A percentile compares a stretch with the other conserved stretches of the same genome.
Conservation (phyloP, 2,888 invertebrate species). For the Polyommatus icarus region DNA sequence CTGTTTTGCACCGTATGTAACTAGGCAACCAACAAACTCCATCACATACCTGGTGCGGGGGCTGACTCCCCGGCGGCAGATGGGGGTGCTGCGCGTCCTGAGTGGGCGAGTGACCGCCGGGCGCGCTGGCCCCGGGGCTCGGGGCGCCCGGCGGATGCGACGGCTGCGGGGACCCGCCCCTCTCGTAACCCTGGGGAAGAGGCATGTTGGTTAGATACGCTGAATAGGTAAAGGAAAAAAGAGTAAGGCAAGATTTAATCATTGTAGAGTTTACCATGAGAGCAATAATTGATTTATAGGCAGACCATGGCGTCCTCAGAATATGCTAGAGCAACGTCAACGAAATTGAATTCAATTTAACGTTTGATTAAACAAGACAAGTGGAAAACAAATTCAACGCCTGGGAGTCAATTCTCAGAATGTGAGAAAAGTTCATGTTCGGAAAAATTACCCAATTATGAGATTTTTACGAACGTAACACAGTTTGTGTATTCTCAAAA, state of each 20-base stretch:
- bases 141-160: conserved; percentile 72
- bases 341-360: too few relatives aligned
- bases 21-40: not conserved
- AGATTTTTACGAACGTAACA: too few relatives aligned
- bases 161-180: conserved; percentile 73
- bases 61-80: conserved; percentile 69
- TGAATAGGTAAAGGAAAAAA: not conserved
- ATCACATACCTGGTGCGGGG: conserved; percentile 64
- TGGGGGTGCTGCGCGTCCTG: conserved; percentile 75
- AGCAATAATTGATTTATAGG: too few relatives aligned
- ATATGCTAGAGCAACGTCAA: too few relatives aligned
- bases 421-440: too few relatives aligned
- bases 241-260: not conserved
- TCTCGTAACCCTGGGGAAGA: conserved; percentile 65
- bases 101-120: conserved; percentile 71
- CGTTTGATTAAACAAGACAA: too few relatives aligned
- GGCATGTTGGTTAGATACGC: not conserved
- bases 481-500: too few relatives aligned
- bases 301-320: too few relatives aligned
- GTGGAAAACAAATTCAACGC: too few relatives aligned
- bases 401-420: too few relatives aligned
- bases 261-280: not conserved
- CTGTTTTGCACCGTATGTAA: too few relatives aligned
- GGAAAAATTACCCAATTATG: too few relatives aligned
- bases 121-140: conserved; percentile 70